phyloP scores from a whole-genome alignment of 1,140 invertebrate species.

The Micrasema longulum region DNA sequence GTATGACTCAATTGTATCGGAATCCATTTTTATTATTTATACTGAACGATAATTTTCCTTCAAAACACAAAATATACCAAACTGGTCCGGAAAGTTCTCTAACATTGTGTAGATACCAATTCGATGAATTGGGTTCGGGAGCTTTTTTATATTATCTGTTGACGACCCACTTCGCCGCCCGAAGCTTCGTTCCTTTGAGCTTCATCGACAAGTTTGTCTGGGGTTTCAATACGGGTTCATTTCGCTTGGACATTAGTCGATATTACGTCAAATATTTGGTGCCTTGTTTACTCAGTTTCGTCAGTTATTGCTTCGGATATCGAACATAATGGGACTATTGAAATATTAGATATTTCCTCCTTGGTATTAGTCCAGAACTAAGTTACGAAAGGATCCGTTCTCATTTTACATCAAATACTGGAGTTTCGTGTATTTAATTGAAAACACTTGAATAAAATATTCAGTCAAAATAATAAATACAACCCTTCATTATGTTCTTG shows the following conservation, averaged over 20 bases:
- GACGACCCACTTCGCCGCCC: conserved; percentile 23
- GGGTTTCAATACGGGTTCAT: conserved; percentile 39
- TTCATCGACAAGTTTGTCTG: conserved; percentile 29
- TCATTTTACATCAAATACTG: too few relatives aligned
- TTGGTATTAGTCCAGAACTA: neutral
- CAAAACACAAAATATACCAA: too few relatives aligned
- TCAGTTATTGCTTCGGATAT: conserved; percentile 24
- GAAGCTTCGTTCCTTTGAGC: conserved; percentile 31
- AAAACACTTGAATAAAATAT: too few relatives aligned
- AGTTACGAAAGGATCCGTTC: too few relatives aligned
- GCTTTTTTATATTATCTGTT: conserved; percentile 34
- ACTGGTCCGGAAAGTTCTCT: neutral
- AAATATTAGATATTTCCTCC: conserved; percentile 28
- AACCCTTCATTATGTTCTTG: neutral
- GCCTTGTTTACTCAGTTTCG: conserved; percentile 31
- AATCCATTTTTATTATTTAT: too few relatives aligned
- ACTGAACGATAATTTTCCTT: too few relatives aligned
- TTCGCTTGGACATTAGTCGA: conserved; percentile 35
- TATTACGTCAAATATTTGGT: conserved; percentile 39
- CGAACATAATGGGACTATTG: conserved; percentile 24
- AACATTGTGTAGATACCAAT: conserved; percentile 3
- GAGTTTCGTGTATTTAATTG: too few relatives aligned
- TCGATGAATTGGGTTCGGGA: neutral
- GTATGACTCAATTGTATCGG: too few relatives aligned
- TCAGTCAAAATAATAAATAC: neutral